Percentiles rank a stretch among this genome's conserved stretches.
Conservation (phyloP, 2,113 vertebrate species). For the Chionis minor region DNA sequence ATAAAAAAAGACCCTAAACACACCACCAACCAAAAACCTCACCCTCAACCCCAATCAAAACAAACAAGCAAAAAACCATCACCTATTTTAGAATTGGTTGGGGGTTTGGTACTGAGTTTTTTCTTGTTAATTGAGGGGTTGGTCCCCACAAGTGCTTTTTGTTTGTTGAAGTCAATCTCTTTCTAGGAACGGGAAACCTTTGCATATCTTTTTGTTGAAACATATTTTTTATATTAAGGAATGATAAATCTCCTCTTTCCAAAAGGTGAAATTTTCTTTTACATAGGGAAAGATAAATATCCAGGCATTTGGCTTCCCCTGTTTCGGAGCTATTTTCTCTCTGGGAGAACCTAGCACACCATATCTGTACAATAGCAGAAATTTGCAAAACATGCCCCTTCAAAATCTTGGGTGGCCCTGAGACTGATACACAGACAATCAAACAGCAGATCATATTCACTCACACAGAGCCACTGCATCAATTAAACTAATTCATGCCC, state of each 20-base stretch:
- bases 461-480: not conserved
- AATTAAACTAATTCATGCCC: not conserved
- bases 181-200: not conserved
- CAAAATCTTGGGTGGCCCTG: not conserved
- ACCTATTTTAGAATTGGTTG: not conserved
- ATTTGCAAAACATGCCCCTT: not conserved
- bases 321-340: not conserved
- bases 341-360: not conserved
- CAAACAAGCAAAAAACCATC: rapidly evolving
- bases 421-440: not conserved
- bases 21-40: rapidly evolving
- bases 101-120: rapidly evolving
- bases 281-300: not conserved
- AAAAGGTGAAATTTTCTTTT: not conserved
- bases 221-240: not conserved
- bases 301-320: not conserved
- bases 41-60: not conserved
- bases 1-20: not conserved
- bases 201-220: not conserved
- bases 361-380: not conserved
- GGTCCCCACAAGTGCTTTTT: not conserved
- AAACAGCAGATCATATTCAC: not conserved
- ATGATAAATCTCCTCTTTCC: not conserved
- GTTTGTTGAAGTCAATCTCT: not conserved
- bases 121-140: not conserved